Evolutionary conservation across 2,797 vertebrate genomes (phyloP), one percentile per base, ranked within the genome.

Genomic region (Emydoidea blandingii): DNA sequence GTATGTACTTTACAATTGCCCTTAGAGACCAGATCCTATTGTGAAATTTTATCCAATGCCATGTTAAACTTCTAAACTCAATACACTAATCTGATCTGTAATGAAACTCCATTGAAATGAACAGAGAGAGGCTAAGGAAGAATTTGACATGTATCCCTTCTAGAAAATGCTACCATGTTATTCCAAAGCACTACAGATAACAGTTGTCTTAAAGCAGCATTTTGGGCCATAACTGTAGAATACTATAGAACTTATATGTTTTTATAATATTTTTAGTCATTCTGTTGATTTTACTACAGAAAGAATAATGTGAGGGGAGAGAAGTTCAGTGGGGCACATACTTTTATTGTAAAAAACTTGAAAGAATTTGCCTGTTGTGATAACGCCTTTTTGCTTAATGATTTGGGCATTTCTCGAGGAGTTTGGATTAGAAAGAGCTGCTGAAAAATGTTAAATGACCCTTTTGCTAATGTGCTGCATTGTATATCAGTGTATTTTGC

Each of bases 401-500:
- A 72, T 86, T 89, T 92, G 89, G 29, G 50, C 54, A 4, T 92
- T 92, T 87, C 49, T 89, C 86, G 87, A 41, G 93, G 56, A 85
- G 50, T 90, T 88, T 80, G 59, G 53, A 76, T 93, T 62, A 85
- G 92, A 47, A 65, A 5, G 19, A 91, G 4, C 34, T 4, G 3
- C 56, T 89, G 41, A 89, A 94, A 83, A 72, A 91, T 92, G 84
- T 34, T 53, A 18, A 89, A 85, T 93, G 91, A 92, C 47, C 4
- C 18, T 72, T 88, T 82, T 84, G 49, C 34, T 87, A 86, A 85
- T 85, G n/a, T 90, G 94, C 88, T 52, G 50, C 41, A 21, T 27
- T 54, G 25, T 87, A 47, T 52, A 49, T 9, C 59, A 37, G 15
- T 95, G 72, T 81, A 52, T 50, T 88, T 94, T 93, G n/a, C 37